Percentiles rank a stretch among this genome's conserved stretches.
phyloP scores from a whole-genome alignment of 2,797 vertebrate species.

The Protosalanx chinensis region DNA sequence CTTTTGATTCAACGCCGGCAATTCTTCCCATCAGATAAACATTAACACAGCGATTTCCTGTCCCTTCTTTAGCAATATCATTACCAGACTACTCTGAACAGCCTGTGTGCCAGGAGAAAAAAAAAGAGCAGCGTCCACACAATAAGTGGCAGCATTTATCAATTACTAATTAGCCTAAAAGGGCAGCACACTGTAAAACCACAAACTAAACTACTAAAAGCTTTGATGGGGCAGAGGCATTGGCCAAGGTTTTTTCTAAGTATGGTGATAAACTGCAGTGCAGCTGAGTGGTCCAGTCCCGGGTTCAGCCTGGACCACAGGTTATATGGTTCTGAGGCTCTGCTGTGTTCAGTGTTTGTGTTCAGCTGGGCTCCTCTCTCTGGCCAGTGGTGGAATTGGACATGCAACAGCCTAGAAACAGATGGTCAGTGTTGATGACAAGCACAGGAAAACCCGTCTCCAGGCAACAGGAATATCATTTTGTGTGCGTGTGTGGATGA shows the following conservation, averaged over 20 bases:
- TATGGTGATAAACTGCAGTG: slow-evolving; percentile 33
- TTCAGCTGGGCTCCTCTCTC: slow-evolving; percentile 12
- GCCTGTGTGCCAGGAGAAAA: slow-evolving; percentile 37
- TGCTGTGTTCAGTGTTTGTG: slow-evolving; percentile 19
- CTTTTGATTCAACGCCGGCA: not conserved
- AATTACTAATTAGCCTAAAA: slow-evolving; percentile 68
- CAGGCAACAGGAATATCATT: slow-evolving; percentile 62
- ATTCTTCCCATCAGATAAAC: slow-evolving; percentile 12
- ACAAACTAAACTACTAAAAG: slow-evolving; percentile 53
- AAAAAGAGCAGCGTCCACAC: slow-evolving; percentile 42
- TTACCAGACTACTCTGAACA: slow-evolving; percentile 17
- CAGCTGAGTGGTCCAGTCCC: slow-evolving; percentile 37
- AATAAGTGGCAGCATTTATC: slow-evolving; percentile 54
- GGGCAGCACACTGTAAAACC: slow-evolving; percentile 56
- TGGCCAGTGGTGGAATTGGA: slow-evolving; percentile 19
- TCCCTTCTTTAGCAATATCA: slow-evolving; percentile 19
- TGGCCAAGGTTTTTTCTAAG: slow-evolving; percentile 38
- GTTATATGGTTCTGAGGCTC: slow-evolving; percentile 27
- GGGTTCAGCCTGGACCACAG: slow-evolving; percentile 34
- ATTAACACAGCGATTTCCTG: slow-evolving; percentile 9
- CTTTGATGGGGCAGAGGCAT: slow-evolving; percentile 39
- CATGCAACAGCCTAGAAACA: slow-evolving; percentile 54
- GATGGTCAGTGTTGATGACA: slow-evolving; percentile 42
- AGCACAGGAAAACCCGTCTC: slow-evolving; percentile 63
- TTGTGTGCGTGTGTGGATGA: slow-evolving; percentile 23